These are phyloP conservation scores for Pediacus dermestoides DNA, from an alignment of 2,888 invertebrate species.

Conservation along the genomic window DNA sequence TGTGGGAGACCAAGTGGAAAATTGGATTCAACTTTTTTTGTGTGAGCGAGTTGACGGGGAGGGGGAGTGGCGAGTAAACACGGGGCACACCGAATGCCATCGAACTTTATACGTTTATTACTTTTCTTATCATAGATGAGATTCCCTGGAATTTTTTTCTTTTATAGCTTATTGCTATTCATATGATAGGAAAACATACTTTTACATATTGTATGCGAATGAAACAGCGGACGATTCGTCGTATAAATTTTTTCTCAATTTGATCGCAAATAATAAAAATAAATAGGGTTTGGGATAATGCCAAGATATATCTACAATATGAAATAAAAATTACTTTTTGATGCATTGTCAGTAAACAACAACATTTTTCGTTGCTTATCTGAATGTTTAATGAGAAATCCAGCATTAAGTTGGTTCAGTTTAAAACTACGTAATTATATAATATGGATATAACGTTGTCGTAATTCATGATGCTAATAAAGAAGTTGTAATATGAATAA, in stretches of 20 bases:
- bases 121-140: constrained; percentile 10
- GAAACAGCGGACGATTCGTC: constrained; percentile 3
- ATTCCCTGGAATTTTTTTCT: not conserved
- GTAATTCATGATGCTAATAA: no score
- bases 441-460: no score
- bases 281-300: constrained; percentile 17
- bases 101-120: constrained; percentile 5
- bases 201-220: not conserved
- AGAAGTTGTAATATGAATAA: no score
- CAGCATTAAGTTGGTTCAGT: no score
- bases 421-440: no score
- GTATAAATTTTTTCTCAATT: constrained; percentile 15
- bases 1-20: constrained; percentile 44
- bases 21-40: constrained; percentile 46
- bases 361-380: no score
- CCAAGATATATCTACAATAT: constrained; percentile 9
- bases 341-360: constrained; percentile 11
- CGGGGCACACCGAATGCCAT: constrained; percentile 11
- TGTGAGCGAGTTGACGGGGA: not conserved
- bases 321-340: constrained; percentile 7
- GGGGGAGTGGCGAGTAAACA: constrained; percentile 21
- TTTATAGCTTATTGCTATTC: constrained; percentile 8
- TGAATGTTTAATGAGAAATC: no score
- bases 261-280: constrained; percentile 15
- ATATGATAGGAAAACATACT: constrained; percentile 5